Evolutionary conservation across 30 jellyfish, hydroid and myxozoan genomes (phyloP).

Genomic region (Hydractinia symbiolongicarpus): DNA sequence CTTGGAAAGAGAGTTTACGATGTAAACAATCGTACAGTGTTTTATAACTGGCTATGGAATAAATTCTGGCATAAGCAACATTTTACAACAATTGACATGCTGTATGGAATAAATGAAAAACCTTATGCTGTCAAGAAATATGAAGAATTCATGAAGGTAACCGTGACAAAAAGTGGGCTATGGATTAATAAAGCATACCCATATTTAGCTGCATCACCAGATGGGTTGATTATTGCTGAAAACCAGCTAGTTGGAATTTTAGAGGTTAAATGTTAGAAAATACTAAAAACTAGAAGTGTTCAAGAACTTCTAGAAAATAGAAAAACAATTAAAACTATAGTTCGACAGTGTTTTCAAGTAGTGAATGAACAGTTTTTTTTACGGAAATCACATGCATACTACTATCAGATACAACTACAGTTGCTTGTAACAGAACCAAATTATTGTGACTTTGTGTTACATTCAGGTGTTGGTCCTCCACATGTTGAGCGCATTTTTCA

Average conservation of each 20-base stretch:
- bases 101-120: constrained; percentile 29
- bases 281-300: constrained; percentile 28
- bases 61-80: constrained; percentile 15
- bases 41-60: constrained; percentile 15
- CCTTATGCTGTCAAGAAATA: constrained; percentile 10
- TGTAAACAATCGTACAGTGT: background rate
- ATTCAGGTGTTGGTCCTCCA: constrained; percentile 52
- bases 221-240: constrained; percentile 38
- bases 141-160: constrained; percentile 19
- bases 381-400: constrained; percentile 36
- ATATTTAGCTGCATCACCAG: constrained; percentile 55
- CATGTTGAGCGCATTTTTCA: constrained; percentile 48
- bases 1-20: background rate
- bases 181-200: constrained; percentile 44
- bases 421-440: constrained; percentile 41
- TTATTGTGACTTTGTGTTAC: constrained; percentile 62
- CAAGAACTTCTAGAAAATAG: background rate
- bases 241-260: constrained; percentile 23
- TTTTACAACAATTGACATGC: constrained; percentile 23
- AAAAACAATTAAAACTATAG: background rate
- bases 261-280: constrained; percentile 38
- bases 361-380: constrained; percentile 32
- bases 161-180: constrained; percentile 36
- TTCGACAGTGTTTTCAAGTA: constrained; percentile 45
- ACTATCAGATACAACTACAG: constrained; percentile 58